phyloP scores from a whole-genome alignment of 2,797 vertebrate species.

The Ammospiza maritima region DNA sequence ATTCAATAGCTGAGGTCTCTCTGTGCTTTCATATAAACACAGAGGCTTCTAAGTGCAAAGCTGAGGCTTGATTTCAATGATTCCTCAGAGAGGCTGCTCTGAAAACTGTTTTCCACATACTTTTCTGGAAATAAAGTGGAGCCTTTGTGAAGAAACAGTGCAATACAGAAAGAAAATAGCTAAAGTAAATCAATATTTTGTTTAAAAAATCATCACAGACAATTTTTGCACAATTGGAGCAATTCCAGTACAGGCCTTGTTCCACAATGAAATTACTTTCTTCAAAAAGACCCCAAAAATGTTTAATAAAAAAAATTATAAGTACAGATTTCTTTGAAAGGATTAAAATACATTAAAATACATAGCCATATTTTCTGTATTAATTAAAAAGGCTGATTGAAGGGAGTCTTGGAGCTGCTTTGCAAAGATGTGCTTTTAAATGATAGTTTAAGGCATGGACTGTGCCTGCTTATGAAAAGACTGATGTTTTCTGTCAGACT shows the following conservation, averaged over 20 bases:
- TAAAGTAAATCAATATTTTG: not conserved
- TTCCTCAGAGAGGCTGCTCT: not conserved
- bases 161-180: not conserved
- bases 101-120: not conserved
- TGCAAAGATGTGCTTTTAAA: not conserved
- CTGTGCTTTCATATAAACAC: not conserved
- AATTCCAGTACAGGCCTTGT: not conserved
- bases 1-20: not conserved
- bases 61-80: not conserved
- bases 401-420: not conserved
- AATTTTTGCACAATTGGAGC: not conserved
- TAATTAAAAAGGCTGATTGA: not conserved
- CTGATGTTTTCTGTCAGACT: not conserved
- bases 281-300: not conserved
- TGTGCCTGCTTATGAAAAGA: not conserved
- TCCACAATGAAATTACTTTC: not conserved
- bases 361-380: not conserved
- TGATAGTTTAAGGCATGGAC: not conserved
- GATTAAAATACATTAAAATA: not conserved
- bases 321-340: not conserved
- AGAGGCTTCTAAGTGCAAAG: not conserved
- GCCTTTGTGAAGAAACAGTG: not conserved
- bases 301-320: not conserved
- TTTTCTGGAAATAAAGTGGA: not conserved
- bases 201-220: not conserved